Conservation (phyloP, 2,797 vertebrate genomes). For the Phoebastria nigripes region DNA sequence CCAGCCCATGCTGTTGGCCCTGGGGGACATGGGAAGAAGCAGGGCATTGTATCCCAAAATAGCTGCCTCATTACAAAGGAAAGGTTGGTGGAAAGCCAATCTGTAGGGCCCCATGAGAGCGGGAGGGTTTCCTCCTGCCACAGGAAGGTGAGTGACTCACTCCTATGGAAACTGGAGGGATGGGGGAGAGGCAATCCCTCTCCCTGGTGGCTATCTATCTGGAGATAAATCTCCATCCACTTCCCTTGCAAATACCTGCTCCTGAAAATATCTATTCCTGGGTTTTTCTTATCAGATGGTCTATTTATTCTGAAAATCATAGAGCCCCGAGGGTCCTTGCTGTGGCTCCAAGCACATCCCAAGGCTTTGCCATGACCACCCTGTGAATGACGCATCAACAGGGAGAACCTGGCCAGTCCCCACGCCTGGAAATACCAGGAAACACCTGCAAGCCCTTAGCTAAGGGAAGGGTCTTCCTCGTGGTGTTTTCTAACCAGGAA, state of each 20-base stretch:
- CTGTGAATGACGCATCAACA: background rate
- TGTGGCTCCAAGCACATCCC: background rate
- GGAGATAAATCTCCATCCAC: background rate
- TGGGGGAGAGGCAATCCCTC: background rate
- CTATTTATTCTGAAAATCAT: background rate
- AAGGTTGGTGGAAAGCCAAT: background rate
- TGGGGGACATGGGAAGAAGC: background rate
- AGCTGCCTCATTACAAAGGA: background rate
- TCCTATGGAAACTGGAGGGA: background rate
- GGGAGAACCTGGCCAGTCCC: background rate
- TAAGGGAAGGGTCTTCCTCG: background rate
- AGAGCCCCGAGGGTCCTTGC: background rate
- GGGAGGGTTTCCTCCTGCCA: background rate
- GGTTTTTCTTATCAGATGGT: background rate
- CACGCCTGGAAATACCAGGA: background rate
- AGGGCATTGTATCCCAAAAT: background rate
- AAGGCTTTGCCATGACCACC: background rate
- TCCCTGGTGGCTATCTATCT: background rate
- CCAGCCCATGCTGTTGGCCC: background rate
- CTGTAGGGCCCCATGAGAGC: background rate
- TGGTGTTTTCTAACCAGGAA: background rate
- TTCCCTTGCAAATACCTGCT: slow-evolving; percentile 25
- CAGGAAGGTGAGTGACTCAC: slow-evolving; percentile 57
- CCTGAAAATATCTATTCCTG: background rate
- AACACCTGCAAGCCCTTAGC: slow-evolving; percentile 17